Evolutionary conservation across 2,888 invertebrate species (phyloP).

Genomic region (Beris morrisii): DNA sequence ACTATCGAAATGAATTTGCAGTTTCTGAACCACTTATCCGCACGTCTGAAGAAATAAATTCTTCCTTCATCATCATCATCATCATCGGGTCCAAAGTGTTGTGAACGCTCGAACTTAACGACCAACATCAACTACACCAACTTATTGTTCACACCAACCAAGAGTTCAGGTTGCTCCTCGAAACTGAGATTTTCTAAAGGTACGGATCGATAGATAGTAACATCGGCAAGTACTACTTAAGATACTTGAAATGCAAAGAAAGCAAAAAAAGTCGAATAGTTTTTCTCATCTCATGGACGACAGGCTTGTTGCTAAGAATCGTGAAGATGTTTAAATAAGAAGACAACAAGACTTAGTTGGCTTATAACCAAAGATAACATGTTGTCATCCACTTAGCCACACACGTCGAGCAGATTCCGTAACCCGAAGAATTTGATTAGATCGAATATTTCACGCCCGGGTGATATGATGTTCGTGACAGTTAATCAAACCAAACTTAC

Average conservation of each 20-base stretch:
- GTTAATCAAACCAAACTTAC: constrained; percentile 20
- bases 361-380: constrained; percentile 37
- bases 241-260: constrained; percentile 3
- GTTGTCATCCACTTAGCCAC: constrained; percentile 39
- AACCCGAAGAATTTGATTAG: constrained; percentile 6
- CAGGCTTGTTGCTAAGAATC: constrained; percentile 4
- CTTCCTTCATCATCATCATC: too few relatives aligned
- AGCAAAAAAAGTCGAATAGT: neutral
- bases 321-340: constrained; percentile 32
- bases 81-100: too few relatives aligned
- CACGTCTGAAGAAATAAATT: too few relatives aligned
- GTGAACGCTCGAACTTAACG: too few relatives aligned
- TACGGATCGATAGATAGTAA: too few relatives aligned
- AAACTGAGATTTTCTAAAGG: too few relatives aligned
- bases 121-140: too few relatives aligned
- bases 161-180: too few relatives aligned
- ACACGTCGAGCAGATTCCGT: constrained; percentile 28
- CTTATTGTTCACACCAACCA: too few relatives aligned
- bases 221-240: too few relatives aligned
- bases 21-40: too few relatives aligned
- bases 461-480: constrained; percentile 8
- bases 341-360: constrained; percentile 36
- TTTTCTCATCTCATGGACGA: constrained; percentile 14
- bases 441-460: neutral
- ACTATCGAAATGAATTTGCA: too few relatives aligned